Evolutionary conservation across 2,113 vertebrate genomes (phyloP).

Genomic region (Tachysurus fulvidraco): DNA sequence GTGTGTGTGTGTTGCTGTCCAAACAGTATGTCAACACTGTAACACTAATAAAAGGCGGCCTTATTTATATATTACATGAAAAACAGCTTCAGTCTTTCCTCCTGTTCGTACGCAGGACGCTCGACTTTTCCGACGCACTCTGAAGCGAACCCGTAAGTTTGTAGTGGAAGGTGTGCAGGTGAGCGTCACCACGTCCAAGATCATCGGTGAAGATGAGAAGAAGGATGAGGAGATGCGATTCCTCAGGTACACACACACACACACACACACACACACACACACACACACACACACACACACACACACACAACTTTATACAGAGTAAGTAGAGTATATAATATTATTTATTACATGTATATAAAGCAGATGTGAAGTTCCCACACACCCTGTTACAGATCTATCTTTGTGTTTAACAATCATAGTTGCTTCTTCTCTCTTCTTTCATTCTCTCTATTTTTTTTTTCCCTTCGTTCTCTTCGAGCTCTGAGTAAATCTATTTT

Average conservation of each 20-base stretch:
- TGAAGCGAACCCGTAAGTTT: constrained; percentile 93
- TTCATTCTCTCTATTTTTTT: neutral
- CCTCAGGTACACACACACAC: constrained; percentile 74
- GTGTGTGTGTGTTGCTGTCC: too few species aligned
- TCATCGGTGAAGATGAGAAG: constrained; percentile 94
- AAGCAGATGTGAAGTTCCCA: neutral
- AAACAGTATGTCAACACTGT: neutral
- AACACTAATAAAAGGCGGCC: neutral
- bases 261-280: neutral
- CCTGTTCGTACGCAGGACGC: constrained; percentile 70
- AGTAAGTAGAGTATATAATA: too few species aligned
- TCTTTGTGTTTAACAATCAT: too few species aligned
- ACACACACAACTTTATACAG: too few species aligned
- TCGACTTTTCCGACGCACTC: constrained; percentile 81
- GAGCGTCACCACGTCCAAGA: constrained; percentile 96
- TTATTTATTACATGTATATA: neutral
- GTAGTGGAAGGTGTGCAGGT: constrained; percentile 92
- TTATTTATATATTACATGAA: neutral
- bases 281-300: constrained; percentile 20
- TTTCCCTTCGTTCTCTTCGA: neutral
- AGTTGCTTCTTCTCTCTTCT: neutral
- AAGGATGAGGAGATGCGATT: constrained; percentile 98
- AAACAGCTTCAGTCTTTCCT: neutral
- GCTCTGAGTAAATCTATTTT: constrained; percentile 52
- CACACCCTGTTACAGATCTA: neutral